Percentiles rank a stretch among this genome's conserved stretches.
phyloP scores from a whole-genome alignment of 2,888 invertebrate species.

The Metallyticus violacea region DNA sequence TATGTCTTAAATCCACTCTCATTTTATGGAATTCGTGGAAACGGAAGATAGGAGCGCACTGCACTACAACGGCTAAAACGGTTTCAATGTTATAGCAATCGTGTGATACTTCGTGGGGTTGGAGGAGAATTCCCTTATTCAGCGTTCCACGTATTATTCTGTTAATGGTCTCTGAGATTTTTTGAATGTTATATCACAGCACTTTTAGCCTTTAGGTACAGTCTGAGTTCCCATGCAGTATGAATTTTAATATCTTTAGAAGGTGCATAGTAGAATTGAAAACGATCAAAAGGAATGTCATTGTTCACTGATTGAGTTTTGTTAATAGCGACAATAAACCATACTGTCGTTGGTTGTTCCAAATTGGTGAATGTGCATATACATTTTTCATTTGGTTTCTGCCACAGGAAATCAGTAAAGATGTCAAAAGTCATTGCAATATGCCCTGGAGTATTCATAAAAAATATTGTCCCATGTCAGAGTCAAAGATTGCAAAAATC shows the following conservation, averaged over 20 bases:
- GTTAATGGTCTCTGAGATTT: neutral
- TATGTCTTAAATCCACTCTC: neutral
- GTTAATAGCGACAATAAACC: neutral
- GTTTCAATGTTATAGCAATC: no score
- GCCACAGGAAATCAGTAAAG: no score
- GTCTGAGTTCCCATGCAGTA: no score
- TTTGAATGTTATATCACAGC: neutral
- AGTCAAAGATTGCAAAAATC: no score
- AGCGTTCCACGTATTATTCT: neutral
- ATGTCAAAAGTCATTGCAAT: no score
- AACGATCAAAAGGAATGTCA: neutral
- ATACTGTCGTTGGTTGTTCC: no score
- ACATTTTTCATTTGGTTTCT: no score
- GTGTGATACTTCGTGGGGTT: neutral
- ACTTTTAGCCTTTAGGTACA: neutral
- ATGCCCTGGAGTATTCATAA: no score
- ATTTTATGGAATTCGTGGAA: neutral
- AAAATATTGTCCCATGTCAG: no score
- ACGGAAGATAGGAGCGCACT: neutral
- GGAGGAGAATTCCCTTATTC: neutral
- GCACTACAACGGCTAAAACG: neutral
- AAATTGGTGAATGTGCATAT: no score
- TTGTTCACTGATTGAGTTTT: neutral
- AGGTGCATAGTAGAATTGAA: neutral
- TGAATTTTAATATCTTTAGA: no score